Percentiles rank a stretch among this genome's conserved stretches.
Evolutionary conservation across 2,888 invertebrate genomes (phyloP).

Genomic region (Colletes collaris): DNA sequence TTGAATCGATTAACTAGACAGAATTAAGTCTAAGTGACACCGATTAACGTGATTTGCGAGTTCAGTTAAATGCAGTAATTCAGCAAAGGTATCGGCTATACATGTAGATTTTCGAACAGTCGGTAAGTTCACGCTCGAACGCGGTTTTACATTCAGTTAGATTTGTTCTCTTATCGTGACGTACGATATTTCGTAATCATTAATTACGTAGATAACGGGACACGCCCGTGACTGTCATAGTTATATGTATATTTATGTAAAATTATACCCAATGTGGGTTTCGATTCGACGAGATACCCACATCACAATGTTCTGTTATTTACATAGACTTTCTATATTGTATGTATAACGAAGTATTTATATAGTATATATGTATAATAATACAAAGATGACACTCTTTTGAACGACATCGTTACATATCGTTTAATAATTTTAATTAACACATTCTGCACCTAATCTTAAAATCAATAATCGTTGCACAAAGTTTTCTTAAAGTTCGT

Average conservation of each 20-base stretch:
- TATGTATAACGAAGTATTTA: constrained; percentile 28
- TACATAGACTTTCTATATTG: constrained; percentile 52
- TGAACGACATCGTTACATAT: constrained; percentile 25
- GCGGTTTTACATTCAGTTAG: constrained; percentile 27
- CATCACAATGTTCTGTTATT: constrained; percentile 48
- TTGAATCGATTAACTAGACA: constrained; percentile 24
- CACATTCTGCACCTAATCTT: constrained; percentile 26
- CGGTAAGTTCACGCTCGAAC: constrained; percentile 10
- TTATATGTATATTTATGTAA: constrained; percentile 49
- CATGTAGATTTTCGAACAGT: constrained; percentile 9
- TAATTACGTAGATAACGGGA: constrained; percentile 5
- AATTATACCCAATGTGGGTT: constrained; percentile 61
- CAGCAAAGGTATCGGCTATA: constrained; percentile 20
- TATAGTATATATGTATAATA: constrained; percentile 29
- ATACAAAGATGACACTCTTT: constrained; percentile 9
- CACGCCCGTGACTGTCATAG: not conserved
- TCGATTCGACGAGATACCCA: constrained; percentile 45
- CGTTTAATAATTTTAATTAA: constrained; percentile 27
- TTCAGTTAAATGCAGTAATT: constrained; percentile 20
- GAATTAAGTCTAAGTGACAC: constrained; percentile 47
- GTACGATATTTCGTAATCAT: constrained; percentile 32
- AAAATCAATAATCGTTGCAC: constrained; percentile 46
- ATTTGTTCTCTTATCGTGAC: constrained; percentile 22
- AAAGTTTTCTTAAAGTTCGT: constrained; percentile 1
- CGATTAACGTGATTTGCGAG: constrained; percentile 24